phyloP scores from a whole-genome alignment of 2,113 vertebrate genomes.

The Nematolebias whitei region DNA sequence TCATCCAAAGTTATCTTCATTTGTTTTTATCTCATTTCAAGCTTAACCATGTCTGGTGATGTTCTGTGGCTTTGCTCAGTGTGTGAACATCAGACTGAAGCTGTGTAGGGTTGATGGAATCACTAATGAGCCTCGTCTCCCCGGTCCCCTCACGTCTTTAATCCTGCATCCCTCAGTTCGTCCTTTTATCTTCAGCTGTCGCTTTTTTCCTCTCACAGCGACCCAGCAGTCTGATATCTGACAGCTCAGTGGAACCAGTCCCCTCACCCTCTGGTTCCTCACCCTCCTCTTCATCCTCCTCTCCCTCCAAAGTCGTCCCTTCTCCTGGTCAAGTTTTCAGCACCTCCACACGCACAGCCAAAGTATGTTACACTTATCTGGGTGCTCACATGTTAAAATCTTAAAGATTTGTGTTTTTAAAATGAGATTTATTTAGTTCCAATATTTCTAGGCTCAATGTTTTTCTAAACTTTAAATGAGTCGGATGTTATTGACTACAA shows the following conservation, averaged over 20 bases:
- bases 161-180: background rate
- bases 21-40: no score
- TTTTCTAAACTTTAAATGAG: background rate
- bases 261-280: conserved; percentile 78
- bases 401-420: background rate
- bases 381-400: no score
- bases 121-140: no score
- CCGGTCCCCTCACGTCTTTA: background rate
- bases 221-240: conserved; percentile 80
- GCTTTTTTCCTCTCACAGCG: conserved; percentile 56
- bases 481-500: background rate
- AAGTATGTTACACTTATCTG: conserved; percentile 26
- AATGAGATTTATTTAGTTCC: conserved; percentile 2
- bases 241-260: conserved; percentile 82
- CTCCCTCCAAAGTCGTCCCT: conserved; percentile 64
- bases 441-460: background rate
- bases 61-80: background rate
- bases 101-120: no score
- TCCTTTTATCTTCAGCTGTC: background rate
- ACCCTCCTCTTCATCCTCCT: conserved; percentile 60
- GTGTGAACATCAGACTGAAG: no score
- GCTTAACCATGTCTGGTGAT: background rate
- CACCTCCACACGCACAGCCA: conserved; percentile 73
- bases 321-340: conserved; percentile 62
- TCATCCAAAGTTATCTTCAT: no score